Base-by-base conservation (phyloP, 2,797 vertebrate genomes). In the Pantherophis vulpinus region DNA sequence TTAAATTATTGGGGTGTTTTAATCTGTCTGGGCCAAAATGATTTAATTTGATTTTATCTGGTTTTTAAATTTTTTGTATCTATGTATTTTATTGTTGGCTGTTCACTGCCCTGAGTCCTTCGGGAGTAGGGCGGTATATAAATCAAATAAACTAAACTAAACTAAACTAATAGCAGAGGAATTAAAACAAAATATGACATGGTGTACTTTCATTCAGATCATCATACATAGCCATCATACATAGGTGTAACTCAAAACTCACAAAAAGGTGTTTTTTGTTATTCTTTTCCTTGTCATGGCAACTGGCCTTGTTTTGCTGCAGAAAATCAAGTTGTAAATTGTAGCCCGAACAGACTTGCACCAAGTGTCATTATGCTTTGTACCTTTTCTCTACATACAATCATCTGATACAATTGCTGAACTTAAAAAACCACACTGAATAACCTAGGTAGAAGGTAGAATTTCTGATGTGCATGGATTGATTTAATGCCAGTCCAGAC, bases 341-440 rank as follows among this genome's bases (percentile, higher is more conserved):
- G 54, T 37, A 25, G 55, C n/a, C 13, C 51, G 56, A 92, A 89
- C 87, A 25, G 37, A n/a, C 1, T 47, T 83, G 86, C 42, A 13
- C n/a, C 5, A 0, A 18, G 5, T 13, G 58, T 47, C 51, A 90
- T 51, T 0, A 0, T 90, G 90, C 32, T 4, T 32, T 3, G 20
- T 5, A 55, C 59, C 27, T 51, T 58, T n/a, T 66, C 4, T 42
- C 66, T 18, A 58, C 20, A 13, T 2, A 9, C 0, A 51, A 0
- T 89, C 94, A 91, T 51, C 91, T 54, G 10, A 58, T 63, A 90
- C 91, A 51, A 27, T 47, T 55, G 14, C 93, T 60, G 87, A 0
- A 0, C 4, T 0, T 18, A 32, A 47, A 94, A 91, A 51, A n/a
- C 83, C 94, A 91, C 66, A 25, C 63, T 55, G 0, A 11, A 88